Conservation (phyloP, 1,140 invertebrate genomes). For the Maniola jurtina region DNA sequence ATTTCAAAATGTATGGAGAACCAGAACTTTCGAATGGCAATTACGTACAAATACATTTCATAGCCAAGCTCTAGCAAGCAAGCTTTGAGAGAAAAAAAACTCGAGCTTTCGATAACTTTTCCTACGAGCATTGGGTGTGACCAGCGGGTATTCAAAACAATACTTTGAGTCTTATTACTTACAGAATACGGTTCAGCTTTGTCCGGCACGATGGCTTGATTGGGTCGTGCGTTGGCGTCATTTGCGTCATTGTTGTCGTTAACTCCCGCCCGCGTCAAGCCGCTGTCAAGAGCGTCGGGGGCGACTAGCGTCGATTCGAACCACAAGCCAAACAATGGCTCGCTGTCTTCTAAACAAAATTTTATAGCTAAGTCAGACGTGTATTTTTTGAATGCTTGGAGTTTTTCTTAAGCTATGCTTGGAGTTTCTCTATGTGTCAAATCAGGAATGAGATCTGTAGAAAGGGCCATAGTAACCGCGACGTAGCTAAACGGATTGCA, state of each 20-base stretch:
- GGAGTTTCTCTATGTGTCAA: too few species aligned
- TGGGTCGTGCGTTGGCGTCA: slow-evolving; percentile 45
- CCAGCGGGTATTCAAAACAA: not conserved
- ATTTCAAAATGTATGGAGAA: too few species aligned
- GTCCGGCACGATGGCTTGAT: slow-evolving; percentile 87
- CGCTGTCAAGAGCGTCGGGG: slow-evolving; percentile 83
- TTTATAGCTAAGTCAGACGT: not conserved
- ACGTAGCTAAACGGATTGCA: not conserved
- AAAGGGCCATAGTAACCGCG: not conserved
- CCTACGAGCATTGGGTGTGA: too few species aligned
- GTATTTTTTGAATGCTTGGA: too few species aligned
- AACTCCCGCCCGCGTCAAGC: slow-evolving; percentile 73
- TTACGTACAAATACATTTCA: too few species aligned
- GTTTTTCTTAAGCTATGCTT: too few species aligned
- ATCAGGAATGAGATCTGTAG: too few species aligned
- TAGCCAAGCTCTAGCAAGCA: too few species aligned
- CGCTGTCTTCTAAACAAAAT: slow-evolving; percentile 85
- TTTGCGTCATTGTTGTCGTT: slow-evolving; percentile 67
- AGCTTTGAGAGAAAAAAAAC: too few species aligned
- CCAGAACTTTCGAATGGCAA: too few species aligned
- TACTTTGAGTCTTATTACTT: slow-evolving; percentile 46
- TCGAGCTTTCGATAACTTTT: too few species aligned
- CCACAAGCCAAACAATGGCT: slow-evolving; percentile 94
- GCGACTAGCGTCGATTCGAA: slow-evolving; percentile 94
- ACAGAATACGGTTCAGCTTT: slow-evolving; percentile 94